Evolutionary conservation across 2,888 invertebrate species (phyloP), one percentile per base, ranked within the genome.

Genomic region (Ichneumoninae sp.): DNA sequence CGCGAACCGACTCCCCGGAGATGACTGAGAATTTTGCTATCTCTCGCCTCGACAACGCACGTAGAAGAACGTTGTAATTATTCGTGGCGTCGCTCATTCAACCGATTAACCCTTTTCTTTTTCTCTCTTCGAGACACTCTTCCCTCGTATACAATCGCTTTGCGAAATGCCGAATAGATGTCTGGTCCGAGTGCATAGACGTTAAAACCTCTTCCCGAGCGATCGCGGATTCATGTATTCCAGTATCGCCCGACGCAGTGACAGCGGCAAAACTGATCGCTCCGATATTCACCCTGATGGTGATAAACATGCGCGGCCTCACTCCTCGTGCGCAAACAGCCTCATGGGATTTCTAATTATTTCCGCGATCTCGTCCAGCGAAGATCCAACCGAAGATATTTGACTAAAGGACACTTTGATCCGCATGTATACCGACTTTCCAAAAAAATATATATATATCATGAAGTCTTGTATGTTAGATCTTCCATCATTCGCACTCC

Each of bases 271-370:
- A 19, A 54, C 54, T 4, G 22, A 22, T 54, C 54, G 22, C 8
- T 54, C 22, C 22, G 22, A 54, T 71, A 57, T 69, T 47, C 44
- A 47, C 52, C 22, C 73, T 50, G 50, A 52, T 16, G n/a, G 19
- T 66, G 65, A 36, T 52, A 80, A 73, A 66, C 30, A 30, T 40
- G 22, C 47, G 75, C 60, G 44, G 52, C 7, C 19, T 19, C 19
- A 19, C 54, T 8, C 30, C 69, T 81, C 44, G 44, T 47, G 4
- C 13, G 44, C 44, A 16, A 47, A 47, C 44, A 16, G 16, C 50
- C 74, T 60, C 19, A 16, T 33, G 26, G 33, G 54, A 66, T 76
- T 76, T 70, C 50, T 70, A 76, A 81, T 81, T 81, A 66, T 76
- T 70, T 71, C 52, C 40, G 40, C 33, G 40, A 13, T 47, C 40